phyloP scores from a whole-genome alignment of 2,797 vertebrate species.

The Podarcis lilfordi region DNA sequence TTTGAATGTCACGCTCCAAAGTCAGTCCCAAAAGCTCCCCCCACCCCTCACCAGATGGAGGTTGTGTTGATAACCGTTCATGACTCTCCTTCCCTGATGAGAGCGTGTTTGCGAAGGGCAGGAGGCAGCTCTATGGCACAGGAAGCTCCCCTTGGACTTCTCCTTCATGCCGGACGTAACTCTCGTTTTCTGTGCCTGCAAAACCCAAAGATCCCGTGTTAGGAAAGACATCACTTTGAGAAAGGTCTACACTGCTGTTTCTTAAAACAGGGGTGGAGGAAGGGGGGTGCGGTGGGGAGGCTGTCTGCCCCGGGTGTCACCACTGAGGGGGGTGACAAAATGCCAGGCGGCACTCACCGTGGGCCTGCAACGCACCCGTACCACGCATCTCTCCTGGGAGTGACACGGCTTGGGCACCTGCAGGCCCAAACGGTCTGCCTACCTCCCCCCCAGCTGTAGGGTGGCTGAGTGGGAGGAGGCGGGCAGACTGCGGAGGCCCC shows the following conservation, averaged over 20 bases:
- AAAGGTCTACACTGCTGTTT: background rate
- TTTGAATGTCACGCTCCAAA: slow-evolving; percentile 38
- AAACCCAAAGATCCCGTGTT: background rate
- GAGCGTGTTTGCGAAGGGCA: slow-evolving; percentile 36
- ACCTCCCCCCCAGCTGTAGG: too few relatives aligned
- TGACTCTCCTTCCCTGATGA: slow-evolving; percentile 48
- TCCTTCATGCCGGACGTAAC: slow-evolving; percentile 14
- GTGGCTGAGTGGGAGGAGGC: too few relatives aligned
- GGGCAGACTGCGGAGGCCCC: too few relatives aligned
- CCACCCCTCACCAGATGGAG: slow-evolving; percentile 48
- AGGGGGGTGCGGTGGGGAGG: too few relatives aligned
- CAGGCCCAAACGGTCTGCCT: too few relatives aligned
- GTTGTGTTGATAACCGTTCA: background rate
- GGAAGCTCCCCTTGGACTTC: background rate
- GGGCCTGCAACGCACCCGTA: too few relatives aligned
- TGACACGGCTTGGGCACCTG: too few relatives aligned
- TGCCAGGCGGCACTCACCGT: too few relatives aligned
- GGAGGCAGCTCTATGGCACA: slow-evolving; percentile 12
- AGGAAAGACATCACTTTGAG: background rate
- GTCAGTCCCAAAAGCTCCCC: slow-evolving; percentile 27
- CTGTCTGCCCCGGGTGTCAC: too few relatives aligned
- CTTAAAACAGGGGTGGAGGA: background rate
- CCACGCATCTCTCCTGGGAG: too few relatives aligned
- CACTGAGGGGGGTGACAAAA: too few relatives aligned
- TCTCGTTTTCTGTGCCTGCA: slow-evolving; percentile 36